Conservation (phyloP, 1,140 invertebrate genomes). For the Bactericera cockerelli region DNA sequence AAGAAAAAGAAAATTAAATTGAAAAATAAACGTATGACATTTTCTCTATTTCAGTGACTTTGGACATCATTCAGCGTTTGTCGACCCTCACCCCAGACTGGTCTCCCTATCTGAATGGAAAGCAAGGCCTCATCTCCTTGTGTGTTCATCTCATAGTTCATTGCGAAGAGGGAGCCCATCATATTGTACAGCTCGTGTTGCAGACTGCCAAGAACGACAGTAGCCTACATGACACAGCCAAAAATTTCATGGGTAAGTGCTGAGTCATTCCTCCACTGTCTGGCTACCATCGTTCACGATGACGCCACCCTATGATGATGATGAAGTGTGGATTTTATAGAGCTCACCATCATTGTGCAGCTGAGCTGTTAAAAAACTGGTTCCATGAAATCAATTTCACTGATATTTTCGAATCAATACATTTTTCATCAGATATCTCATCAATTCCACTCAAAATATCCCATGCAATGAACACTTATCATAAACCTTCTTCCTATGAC, state of each 20-base stretch:
- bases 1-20: no score
- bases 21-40: no score
- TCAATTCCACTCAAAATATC: no score
- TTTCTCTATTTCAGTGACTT: constrained; percentile 40
- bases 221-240: constrained; percentile 26
- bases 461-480: no score
- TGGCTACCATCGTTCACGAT: no score
- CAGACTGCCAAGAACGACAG: constrained; percentile 29
- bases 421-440: no score
- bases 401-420: no score
- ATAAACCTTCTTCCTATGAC: no score
- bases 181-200: constrained; percentile 40
- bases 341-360: constrained; percentile 8
- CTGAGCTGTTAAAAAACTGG: no score
- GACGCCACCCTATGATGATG: no score
- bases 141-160: constrained; percentile 43
- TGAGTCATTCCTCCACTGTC: background rate
- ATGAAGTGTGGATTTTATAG: background rate
- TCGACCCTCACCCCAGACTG: constrained; percentile 39
- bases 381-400: no score
- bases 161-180: constrained; percentile 43
- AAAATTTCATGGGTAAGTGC: constrained; percentile 24
- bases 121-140: constrained; percentile 39
- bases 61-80: constrained; percentile 38
- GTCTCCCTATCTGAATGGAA: constrained; percentile 37